phyloP scores from a whole-genome alignment of 2,797 vertebrate species.

The Austrolebias charrua region DNA sequence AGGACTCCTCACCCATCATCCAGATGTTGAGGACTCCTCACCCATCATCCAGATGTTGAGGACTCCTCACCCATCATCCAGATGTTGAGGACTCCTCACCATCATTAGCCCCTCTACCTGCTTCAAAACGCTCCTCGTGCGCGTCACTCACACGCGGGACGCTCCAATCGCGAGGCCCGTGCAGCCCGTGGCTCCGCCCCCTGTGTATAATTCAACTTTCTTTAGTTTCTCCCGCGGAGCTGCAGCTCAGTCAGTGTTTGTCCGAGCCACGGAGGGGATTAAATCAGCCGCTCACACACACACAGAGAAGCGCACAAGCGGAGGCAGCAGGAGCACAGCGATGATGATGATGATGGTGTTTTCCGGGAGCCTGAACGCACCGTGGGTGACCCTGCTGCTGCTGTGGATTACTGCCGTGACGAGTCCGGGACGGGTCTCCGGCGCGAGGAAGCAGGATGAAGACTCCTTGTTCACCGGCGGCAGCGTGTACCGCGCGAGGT shows the following conservation, averaged over 20 bases:
- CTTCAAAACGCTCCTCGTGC: constrained; percentile 44
- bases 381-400: constrained; percentile 76
- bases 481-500: constrained; percentile 88
- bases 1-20: too few relatives aligned
- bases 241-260: constrained; percentile 71
- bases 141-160: constrained; percentile 63
- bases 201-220: constrained; percentile 81
- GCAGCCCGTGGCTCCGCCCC: constrained; percentile 73
- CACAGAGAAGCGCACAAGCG: too few relatives aligned
- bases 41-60: too few relatives aligned
- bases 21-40: too few relatives aligned
- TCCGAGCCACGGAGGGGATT: constrained; percentile 67
- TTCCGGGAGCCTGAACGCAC: constrained; percentile 67
- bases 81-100: too few relatives aligned
- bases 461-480: constrained; percentile 80
- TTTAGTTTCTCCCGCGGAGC: constrained; percentile 79
- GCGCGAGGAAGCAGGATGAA: constrained; percentile 84
- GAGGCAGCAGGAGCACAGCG: too few relatives aligned
- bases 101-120: constrained; percentile 67
- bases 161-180: constrained; percentile 77
- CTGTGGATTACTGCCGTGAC: constrained; percentile 84
- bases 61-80: too few relatives aligned
- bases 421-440: constrained; percentile 70
- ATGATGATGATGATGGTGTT: constrained; percentile 75
- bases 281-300: constrained; percentile 41